Evolutionary conservation across 2,113 vertebrate genomes (phyloP), one percentile per base, ranked within the genome.

Genomic region (Petrocephalus zakoni): DNA sequence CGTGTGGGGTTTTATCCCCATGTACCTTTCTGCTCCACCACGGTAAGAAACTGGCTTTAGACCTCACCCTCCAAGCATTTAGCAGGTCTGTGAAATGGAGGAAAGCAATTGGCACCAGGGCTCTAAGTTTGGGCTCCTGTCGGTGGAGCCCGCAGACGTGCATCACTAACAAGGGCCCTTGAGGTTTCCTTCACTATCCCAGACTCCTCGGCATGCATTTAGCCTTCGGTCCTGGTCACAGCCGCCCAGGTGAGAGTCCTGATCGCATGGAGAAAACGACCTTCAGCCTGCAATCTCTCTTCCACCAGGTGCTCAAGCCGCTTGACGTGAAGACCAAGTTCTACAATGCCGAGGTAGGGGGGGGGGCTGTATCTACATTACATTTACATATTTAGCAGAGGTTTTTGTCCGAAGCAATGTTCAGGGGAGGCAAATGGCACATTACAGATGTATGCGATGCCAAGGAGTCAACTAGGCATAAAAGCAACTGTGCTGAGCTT

Each of bases 301-400:
- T 97, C 55, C 90, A 95, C 91, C 96, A 99, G 98, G 98, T 99
- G 90, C 96, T 99, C 90, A 99, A 99, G 93, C 98, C 98, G 51
- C 91, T 99, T 84, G 98, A 99, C 90, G 98, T 99, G 92, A 99
- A 99, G 96, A 99, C 98, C 75, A 99, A 99, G 92, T 99, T 99
- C 95, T 99, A 99, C 95, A 99, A 99, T 55, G 98, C 98, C 2
- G 98, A 99, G 97, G 98, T 99, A 94, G 96, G 95, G 42, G 96
- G 95, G 42, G 46, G 0, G 58, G 1, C n/a, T 29, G 37, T 86
- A 25, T 19, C 17, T 22, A 22, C n/a, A 34, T 15, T 64, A 11
- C 2, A 29, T 25, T 4, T 64, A 29, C 10, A 64, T 11, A 64
- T 64, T 64, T 64, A 64, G 61, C 61, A 29, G 10, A 64, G 0